Evolutionary conservation across 2,888 invertebrate species (phyloP), one percentile per base, ranked within the genome.

Genomic region (Eutolmus rufibarbis): DNA sequence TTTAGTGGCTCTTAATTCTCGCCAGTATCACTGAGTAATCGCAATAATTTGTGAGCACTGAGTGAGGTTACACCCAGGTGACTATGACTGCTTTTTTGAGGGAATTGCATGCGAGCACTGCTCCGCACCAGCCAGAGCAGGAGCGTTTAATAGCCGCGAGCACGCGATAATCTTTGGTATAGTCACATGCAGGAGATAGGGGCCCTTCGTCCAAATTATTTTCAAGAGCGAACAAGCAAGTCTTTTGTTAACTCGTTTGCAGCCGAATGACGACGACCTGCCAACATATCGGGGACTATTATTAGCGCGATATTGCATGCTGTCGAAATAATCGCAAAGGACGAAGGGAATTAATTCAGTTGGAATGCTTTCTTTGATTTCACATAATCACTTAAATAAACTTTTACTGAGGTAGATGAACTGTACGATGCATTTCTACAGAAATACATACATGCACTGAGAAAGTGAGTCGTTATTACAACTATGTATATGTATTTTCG

Each of bases 201-300:
- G 23, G 66, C 66, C 40, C 77, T 19, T 66, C 77, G 40, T 40
- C 40, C 77, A 77, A 40, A 37, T 77, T n/a, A 40, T 77, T 77
- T 77, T 77, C 77, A 40, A 77, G 77, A 34, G 66, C 66, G 66
- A 28, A 66, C 66, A 77, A 77, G 77, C n/a, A 37, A 77, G 37
- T 77, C 77, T 37, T 37, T 77, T 77, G 37, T 37, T 37, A 66
- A 66, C 66, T 28, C 66, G 28, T 12, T 66, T 66, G 9, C 66
- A 66, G 12, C 23, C 66, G 66, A 28, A 16, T 46, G 43, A 28
- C 28, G 66, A 9, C 9, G 8, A 28, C 12, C 28, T 14, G 28
- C 8, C 28, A 46, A 46, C 43, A 46, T 46, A 19, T 19, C 23
- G 8, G 23, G 19, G 12, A 19, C 12, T 66, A 66, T 66, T 66